Percentiles rank a stretch among this genome's conserved stretches.
These are phyloP conservation scores for Phyto melanocephala DNA, from an alignment of 2,888 invertebrate species.

Conservation along the genomic window DNA sequence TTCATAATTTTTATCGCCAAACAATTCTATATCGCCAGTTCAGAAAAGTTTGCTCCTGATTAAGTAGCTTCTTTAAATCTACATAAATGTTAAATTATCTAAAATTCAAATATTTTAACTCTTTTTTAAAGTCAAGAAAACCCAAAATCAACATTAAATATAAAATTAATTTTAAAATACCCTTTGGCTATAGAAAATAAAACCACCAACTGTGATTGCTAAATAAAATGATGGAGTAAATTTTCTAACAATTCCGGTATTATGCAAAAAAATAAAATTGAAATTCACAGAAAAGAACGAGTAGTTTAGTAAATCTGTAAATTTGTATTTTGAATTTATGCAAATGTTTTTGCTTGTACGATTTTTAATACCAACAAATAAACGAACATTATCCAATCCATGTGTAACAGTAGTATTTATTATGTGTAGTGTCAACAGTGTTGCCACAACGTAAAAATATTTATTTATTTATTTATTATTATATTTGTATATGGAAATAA, in stretches of 20 bases:
- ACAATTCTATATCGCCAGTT: no score
- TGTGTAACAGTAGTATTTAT: no score
- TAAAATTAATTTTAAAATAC: constrained; percentile 21
- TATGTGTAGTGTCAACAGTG: no score
- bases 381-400: background rate
- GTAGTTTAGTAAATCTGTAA: constrained; percentile 44
- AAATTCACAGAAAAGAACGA: background rate
- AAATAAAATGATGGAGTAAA: background rate
- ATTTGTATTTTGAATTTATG: constrained; percentile 43
- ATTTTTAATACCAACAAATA: background rate
- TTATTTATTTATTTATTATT: no score
- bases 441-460: no score
- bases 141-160: background rate
- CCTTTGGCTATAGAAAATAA: constrained; percentile 23
- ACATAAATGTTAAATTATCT: no score
- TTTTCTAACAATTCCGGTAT: background rate
- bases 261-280: background rate
- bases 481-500: no score
- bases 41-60: no score
- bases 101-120: no score
- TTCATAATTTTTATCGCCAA: no score
- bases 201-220: constrained; percentile 5
- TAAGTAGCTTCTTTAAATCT: no score
- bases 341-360: constrained; percentile 25
- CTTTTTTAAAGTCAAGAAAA: background rate